Base-by-base conservation (phyloP, 2,797 vertebrate genomes). In the Fistularia tabacaria region DNA sequence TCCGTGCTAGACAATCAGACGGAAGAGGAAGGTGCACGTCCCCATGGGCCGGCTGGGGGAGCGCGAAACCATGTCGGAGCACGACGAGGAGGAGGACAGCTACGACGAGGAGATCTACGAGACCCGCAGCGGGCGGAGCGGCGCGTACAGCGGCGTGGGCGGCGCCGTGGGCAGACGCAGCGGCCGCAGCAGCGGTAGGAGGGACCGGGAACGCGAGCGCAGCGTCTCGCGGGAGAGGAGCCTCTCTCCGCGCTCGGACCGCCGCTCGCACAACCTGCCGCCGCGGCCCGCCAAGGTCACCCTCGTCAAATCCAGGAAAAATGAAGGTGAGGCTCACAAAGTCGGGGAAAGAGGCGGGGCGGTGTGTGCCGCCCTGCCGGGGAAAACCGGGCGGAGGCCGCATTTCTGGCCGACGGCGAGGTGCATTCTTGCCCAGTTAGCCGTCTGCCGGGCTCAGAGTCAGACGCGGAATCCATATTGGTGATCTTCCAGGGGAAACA, bases 21-120 rank as follows among this genome's bases (percentile, higher is more conserved):
- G 96, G 67, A 98, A 98, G 85, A 92, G 96, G 83, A 98, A 99
- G 90, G 92, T 98, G 64, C 95, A 98, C 55, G 93, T 98, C 54
- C 95, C 95, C 1, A 90, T 94, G 75, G 84, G 91, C 46, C 94
- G 93, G 11, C 90, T 92, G 0, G 91, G 93, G 1, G 95, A 98
- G 48, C 92, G 95, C 47, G 96, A 96, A 9, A 95, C 95, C 0
- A 93, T 92, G 64, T 98, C 96, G 0, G 96, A 97, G 67, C 93
- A 97, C 0, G 97, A 98, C 6, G 95, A 97, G 0, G 97, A 99
- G 39, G 95, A 96, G 0, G 97, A 99, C 64, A 99, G 97, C 83
- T 98, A 96, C 0, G 97, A 98, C 0, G 97, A 98, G n/a, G 96
- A 98, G 49, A 88, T 93, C 36, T 94, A 92, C 0, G 95, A 98